Conservation (phyloP, 2,113 vertebrate species). For the Tretioscincus oriximinensis region DNA sequence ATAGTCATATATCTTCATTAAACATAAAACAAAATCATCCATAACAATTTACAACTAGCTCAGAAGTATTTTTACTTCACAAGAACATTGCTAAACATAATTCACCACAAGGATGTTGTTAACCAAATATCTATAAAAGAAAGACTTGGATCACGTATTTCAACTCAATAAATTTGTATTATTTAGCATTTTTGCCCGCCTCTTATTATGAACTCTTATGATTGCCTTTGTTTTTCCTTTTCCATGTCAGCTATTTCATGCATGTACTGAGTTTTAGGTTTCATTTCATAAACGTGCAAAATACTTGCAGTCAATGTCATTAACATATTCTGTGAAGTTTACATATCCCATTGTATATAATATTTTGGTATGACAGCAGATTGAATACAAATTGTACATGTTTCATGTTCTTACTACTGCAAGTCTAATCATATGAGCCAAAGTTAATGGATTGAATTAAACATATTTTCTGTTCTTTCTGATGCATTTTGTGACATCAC, state of each 20-base stretch:
- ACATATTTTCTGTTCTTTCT: neutral
- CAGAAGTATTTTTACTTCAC: neutral
- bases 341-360: neutral
- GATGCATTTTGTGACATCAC: neutral
- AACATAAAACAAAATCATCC: no score
- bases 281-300: neutral
- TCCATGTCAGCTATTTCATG: neutral
- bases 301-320: neutral
- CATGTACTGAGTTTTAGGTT: neutral
- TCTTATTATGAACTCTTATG: neutral
- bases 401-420: neutral
- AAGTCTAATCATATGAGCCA: neutral
- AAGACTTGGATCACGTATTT: neutral
- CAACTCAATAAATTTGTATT: neutral
- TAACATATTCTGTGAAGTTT: neutral
- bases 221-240: neutral
- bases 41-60: neutral
- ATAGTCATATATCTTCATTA: no score
- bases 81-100: no score
- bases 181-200: neutral
- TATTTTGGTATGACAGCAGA: neutral
- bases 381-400: neutral
- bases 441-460: neutral
- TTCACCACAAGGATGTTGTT: neutral
- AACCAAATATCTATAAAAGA: neutral